Conservation (phyloP, 2,797 vertebrate species). For the Simalia tracyae region DNA sequence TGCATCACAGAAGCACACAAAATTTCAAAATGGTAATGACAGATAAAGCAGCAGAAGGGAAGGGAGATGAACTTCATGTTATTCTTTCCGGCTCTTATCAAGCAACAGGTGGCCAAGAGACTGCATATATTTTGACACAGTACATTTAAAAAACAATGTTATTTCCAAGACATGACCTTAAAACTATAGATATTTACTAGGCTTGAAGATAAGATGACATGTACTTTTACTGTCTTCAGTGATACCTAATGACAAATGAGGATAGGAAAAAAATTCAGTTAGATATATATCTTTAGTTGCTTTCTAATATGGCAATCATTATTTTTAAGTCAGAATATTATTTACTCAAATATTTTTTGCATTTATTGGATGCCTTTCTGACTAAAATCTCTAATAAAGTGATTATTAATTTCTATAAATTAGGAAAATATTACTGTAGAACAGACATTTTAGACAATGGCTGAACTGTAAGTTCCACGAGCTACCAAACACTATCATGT, state of each 20-base stretch:
- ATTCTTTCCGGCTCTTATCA: slow-evolving; percentile 36
- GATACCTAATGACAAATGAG: slow-evolving; percentile 31
- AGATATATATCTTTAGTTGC: slow-evolving; percentile 13
- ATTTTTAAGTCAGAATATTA: slow-evolving; percentile 4
- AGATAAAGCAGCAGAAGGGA: slow-evolving; percentile 27
- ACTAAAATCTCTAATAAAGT: neutral
- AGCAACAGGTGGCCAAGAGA: neutral
- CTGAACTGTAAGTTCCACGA: neutral
- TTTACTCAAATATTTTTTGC: neutral
- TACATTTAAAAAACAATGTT: slow-evolving; percentile 54
- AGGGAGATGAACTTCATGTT: slow-evolving; percentile 51
- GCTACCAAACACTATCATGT: neutral
- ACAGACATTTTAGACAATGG: neutral
- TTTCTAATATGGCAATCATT: neutral
- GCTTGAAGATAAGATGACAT: slow-evolving; percentile 60
- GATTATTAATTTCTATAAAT: neutral
- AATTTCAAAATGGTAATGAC: slow-evolving; percentile 13
- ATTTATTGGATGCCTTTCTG: neutral
- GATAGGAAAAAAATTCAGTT: neutral
- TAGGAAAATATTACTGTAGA: neutral
- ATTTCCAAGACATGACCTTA: slow-evolving; percentile 57
- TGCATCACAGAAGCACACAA: slow-evolving; percentile 43
- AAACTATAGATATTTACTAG: slow-evolving; percentile 38
- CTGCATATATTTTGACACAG: slow-evolving; percentile 46
- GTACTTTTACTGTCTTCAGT: slow-evolving; percentile 55